phyloP scores from a whole-genome alignment of 2,113 vertebrate genomes.

The Synodontis membranacea region DNA sequence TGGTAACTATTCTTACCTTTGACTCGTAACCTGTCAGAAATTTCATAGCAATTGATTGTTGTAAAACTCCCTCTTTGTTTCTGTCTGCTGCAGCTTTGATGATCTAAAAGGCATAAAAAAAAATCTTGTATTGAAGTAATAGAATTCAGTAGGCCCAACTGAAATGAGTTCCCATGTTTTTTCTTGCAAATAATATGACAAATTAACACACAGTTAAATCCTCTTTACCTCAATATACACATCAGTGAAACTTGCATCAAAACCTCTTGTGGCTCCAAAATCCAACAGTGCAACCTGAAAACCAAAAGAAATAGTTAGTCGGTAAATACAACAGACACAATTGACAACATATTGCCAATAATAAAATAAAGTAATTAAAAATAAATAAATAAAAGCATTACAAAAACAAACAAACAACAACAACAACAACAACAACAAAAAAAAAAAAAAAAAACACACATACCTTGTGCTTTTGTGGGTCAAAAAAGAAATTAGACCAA shows the following conservation, averaged over 20 bases:
- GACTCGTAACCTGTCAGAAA: conserved; percentile 96
- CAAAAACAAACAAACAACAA: too few species aligned
- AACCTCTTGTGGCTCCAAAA: conserved; percentile 92
- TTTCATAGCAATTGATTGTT: conserved; percentile 91
- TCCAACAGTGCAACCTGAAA: conserved; percentile 91
- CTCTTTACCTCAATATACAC: conserved; percentile 87
- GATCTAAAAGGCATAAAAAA: conserved; percentile 67
- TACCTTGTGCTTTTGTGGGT: conserved; percentile 90
- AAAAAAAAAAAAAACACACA: neutral
- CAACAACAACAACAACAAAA: rapidly evolving
- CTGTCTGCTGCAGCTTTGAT: conserved; percentile 85
- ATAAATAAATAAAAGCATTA: too few species aligned
- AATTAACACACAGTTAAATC: neutral
- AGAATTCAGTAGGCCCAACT: neutral
- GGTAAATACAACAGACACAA: too few species aligned
- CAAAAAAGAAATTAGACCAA: conserved; percentile 99
- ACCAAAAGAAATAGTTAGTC: neutral
- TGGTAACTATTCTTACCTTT: conserved; percentile 75
- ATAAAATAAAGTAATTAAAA: too few species aligned
- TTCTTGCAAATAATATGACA: neutral
- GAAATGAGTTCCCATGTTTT: neutral
- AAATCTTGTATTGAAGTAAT: neutral
- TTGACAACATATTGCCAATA: neutral
- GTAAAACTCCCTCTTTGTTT: conserved; percentile 81
- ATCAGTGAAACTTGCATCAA: conserved; percentile 87